Conservation (phyloP, 2,888 invertebrate genomes). For the Muscina levida region DNA sequence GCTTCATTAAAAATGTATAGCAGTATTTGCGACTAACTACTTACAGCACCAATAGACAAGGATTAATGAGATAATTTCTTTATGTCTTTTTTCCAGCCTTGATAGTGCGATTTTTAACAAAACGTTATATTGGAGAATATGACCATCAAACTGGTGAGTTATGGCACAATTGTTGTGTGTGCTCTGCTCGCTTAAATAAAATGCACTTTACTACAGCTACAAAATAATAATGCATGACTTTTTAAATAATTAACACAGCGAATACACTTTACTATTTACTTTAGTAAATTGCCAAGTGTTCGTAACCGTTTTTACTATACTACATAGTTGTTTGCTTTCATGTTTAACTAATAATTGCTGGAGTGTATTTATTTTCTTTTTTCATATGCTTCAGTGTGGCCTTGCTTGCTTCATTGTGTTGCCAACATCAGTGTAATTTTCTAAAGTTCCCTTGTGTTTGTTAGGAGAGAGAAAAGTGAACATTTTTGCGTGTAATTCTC, state of each 20-base stretch:
- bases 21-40: too few relatives aligned
- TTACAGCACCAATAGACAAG: too few relatives aligned
- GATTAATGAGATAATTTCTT: too few relatives aligned
- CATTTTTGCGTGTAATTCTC: constrained; percentile 40
- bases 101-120: constrained; percentile 94
- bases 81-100: constrained; percentile 85
- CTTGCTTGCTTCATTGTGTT: constrained; percentile 9
- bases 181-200: too few relatives aligned
- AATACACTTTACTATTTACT: background rate
- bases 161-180: too few relatives aligned
- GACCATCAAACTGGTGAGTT: constrained; percentile 92
- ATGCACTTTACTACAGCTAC: too few relatives aligned
- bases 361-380: background rate
- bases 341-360: background rate
- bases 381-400: background rate
- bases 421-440: background rate
- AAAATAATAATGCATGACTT: constrained; percentile 13
- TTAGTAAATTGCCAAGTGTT: background rate
- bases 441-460: too few relatives aligned
- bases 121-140: constrained; percentile 96
- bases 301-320: constrained; percentile 2
- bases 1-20: too few relatives aligned
- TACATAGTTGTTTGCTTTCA: background rate
- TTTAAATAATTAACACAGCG: constrained; percentile 17
- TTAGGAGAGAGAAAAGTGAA: too few relatives aligned